Conservation (phyloP, 35 echinoderm and acorn worm species). For the Acanthaster planci region DNA sequence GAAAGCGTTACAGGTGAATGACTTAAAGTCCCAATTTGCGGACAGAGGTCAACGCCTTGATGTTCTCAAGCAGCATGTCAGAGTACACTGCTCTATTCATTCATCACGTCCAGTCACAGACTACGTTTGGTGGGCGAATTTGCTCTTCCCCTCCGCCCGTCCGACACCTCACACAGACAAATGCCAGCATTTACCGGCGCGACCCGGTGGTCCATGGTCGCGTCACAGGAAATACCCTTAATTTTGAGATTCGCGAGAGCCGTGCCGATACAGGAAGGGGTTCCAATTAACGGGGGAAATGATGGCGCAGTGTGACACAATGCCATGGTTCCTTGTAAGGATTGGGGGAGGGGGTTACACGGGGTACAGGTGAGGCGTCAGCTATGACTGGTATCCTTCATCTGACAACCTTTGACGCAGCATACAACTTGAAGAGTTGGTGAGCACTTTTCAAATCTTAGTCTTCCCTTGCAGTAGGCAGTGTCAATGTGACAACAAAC, state of each 20-base stretch:
- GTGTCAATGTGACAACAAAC: too few relatives aligned
- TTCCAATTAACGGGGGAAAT: slow-evolving; percentile 15
- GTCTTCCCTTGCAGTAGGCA: too few relatives aligned
- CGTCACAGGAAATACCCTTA: too few relatives aligned
- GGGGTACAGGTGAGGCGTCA: background rate
- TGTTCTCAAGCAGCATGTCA: background rate
- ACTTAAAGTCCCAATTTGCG: slow-evolving; percentile 3
- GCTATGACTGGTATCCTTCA: background rate
- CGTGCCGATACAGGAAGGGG: background rate
- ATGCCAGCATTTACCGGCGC: too few relatives aligned
- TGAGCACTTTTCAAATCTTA: too few relatives aligned
- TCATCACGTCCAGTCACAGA: background rate
- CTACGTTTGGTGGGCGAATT: too few relatives aligned
- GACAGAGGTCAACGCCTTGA: background rate
- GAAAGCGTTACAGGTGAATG: slow-evolving; percentile 1
- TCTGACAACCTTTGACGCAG: too few relatives aligned
- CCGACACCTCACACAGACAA: too few relatives aligned
- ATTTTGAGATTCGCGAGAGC: background rate
- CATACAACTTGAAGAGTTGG: too few relatives aligned
- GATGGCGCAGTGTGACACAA: slow-evolving; percentile 10
- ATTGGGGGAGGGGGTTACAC: background rate
- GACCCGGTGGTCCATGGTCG: too few relatives aligned
- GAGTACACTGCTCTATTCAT: background rate
- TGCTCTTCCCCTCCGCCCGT: too few relatives aligned
- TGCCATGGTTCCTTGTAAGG: background rate